These are phyloP conservation scores for Halichondria panicea DNA, from an alignment of 37 sponge, comb jelly and placozoan species.

Conservation along the genomic window DNA sequence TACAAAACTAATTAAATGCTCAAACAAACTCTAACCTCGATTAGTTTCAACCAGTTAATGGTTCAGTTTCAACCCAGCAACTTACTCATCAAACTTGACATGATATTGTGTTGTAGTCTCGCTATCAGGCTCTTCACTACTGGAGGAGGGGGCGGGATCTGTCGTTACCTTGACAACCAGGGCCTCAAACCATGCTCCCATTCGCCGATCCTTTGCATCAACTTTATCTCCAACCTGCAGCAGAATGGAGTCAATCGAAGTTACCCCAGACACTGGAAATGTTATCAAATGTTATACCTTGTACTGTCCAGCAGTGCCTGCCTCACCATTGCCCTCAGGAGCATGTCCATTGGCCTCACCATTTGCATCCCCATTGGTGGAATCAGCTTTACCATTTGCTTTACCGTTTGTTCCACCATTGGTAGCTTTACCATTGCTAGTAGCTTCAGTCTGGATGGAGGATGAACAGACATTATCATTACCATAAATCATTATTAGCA, in stretches of 20 bases:
- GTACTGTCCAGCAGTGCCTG: neutral
- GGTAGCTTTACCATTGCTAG: neutral
- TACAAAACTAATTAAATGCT: no score
- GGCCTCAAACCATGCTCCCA: slow-evolving; percentile 97
- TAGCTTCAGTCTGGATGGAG: no score
- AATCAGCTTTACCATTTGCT: neutral
- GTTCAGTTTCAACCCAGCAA: no score
- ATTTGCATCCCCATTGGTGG: neutral
- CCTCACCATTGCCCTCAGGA: neutral
- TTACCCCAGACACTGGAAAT: neutral
- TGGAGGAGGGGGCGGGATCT: slow-evolving; percentile 4
- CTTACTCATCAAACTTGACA: slow-evolving; percentile 63
- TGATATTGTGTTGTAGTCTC: slow-evolving; percentile 24
- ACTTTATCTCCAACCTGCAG: slow-evolving; percentile 78
- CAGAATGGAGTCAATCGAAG: no score
- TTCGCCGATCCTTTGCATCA: slow-evolving; percentile 79
- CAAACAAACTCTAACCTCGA: no score
- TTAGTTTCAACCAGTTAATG: no score
- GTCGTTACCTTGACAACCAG: slow-evolving; percentile 70
- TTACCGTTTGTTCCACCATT: neutral
- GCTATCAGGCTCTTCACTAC: neutral
- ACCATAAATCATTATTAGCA: no score
- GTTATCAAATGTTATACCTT: neutral
- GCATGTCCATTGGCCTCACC: neutral
- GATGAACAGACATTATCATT: no score